Evolutionary conservation across 2,113 vertebrate genomes (phyloP).

Genomic region (Galbula dea): DNA sequence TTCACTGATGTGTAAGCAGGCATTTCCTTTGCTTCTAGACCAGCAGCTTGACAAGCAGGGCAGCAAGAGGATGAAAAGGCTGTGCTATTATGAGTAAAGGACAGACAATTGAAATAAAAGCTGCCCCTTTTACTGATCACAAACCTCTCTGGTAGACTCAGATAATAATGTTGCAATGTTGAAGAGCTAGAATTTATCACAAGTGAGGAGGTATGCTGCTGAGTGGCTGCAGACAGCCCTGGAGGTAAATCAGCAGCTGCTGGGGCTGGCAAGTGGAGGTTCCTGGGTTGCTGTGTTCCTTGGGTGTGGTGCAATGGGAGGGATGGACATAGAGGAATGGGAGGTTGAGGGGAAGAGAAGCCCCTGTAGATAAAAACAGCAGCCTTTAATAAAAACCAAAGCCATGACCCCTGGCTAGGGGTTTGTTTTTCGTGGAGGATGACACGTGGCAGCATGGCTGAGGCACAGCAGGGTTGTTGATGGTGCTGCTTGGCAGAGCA

Average conservation of each 20-base stretch:
- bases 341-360: background rate
- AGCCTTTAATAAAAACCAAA: background rate
- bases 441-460: accelerated
- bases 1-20: background rate
- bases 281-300: too few relatives aligned
- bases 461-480: background rate
- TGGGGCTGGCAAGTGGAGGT: background rate
- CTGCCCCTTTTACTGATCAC: background rate
- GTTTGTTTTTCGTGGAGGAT: background rate
- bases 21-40: background rate
- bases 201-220: background rate
- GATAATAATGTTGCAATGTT: background rate
- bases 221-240: accelerated
- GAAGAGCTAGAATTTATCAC: background rate
- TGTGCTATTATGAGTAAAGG: background rate
- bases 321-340: background rate
- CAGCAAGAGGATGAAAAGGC: background rate
- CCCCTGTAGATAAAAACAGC: background rate
- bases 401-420: background rate
- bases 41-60: background rate
- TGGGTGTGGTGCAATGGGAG: accelerated
- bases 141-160: background rate
- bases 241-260: background rate
- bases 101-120: background rate
- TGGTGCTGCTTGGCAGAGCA: background rate